phyloP scores from a whole-genome alignment of 2,113 vertebrate genomes.

The Hemiprocne comata region DNA sequence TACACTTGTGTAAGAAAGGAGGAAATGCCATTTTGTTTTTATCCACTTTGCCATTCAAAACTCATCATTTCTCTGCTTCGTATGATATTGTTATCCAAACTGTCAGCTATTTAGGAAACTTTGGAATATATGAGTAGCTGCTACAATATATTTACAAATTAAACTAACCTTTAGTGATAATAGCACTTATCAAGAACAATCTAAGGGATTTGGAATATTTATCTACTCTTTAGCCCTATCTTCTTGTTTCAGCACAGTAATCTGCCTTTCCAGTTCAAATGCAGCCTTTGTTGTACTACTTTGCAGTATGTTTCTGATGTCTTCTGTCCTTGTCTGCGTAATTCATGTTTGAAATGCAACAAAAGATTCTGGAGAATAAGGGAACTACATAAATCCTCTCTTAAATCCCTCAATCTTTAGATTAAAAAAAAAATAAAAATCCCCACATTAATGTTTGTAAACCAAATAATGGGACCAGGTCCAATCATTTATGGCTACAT shows the following conservation, averaged over 20 bases:
- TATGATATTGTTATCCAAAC: neutral
- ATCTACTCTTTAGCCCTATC: neutral
- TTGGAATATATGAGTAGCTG: neutral
- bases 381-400: conserved; percentile 51
- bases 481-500: conserved; percentile 45
- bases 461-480: conserved; percentile 41
- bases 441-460: conserved; percentile 41
- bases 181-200: neutral
- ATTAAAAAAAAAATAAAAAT: conserved; percentile 63
- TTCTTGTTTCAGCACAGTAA: conserved; percentile 35
- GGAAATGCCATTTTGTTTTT: neutral
- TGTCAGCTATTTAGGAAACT: neutral
- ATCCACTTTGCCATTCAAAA: neutral
- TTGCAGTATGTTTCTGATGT: conserved; percentile 1
- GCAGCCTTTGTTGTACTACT: neutral
- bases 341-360: conserved; percentile 40
- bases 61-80: neutral
- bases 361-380: conserved; percentile 52
- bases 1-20: neutral
- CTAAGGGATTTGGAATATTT: conserved; percentile 40
- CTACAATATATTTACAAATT: neutral
- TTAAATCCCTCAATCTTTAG: conserved; percentile 60
- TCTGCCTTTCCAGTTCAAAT: conserved; percentile 32
- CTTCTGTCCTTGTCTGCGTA: conserved; percentile 24
- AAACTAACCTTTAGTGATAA: conserved; percentile 32